Evolutionary conservation across 2,797 vertebrate species (phyloP), one percentile per base, ranked within the genome.

Genomic region (Manis javanica): DNA sequence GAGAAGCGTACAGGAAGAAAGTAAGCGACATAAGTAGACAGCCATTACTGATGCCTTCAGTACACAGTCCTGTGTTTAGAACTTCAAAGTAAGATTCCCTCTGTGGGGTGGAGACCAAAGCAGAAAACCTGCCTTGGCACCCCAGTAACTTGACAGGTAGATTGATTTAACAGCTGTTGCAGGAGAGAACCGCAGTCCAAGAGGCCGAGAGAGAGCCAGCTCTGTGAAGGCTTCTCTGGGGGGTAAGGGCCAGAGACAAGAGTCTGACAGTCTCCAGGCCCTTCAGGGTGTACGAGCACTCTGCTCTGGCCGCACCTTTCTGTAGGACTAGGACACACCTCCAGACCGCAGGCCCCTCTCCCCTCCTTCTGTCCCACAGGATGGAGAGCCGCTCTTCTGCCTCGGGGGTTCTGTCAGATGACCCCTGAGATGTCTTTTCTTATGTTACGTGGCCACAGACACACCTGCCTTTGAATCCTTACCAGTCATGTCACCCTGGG

Each of bases 101-200:
- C 0, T 4, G 34, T 10, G 21, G n/a, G 7, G 46, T 9, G 5
- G 51, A 13, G 83, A 21, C 71, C 15, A 1, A 37, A 78, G 37
- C 53, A 53, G 34, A 37, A n/a, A 9, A 0, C 12, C 3, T 1
- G 0, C 5, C 1, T 2, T 19, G 31, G 37, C 26, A 34, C 11
- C 71, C 9, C 2, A 0, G 0, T 19, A 12, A 4, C 39, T 42
- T 16, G 64, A 64, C 21, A 53, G 51, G 10, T 39, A 1, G 5
- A 1, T 31, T 23, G 72, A 15, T 49, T 34, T 34, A 26, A 7
- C 16, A 5, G 24, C 46, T 1, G 42, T 19, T 12, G n/a, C 14
- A 0, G 29, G 16, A 19, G 42, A 49, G 31, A 3, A 3, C 26
- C 34, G 7, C 1, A 4, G 1, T 5, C 0, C 19, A 11, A 0